These are phyloP conservation scores for Acromyrmex charruanus DNA, from an alignment of 1,140 invertebrate genomes.

Conservation along the genomic window DNA sequence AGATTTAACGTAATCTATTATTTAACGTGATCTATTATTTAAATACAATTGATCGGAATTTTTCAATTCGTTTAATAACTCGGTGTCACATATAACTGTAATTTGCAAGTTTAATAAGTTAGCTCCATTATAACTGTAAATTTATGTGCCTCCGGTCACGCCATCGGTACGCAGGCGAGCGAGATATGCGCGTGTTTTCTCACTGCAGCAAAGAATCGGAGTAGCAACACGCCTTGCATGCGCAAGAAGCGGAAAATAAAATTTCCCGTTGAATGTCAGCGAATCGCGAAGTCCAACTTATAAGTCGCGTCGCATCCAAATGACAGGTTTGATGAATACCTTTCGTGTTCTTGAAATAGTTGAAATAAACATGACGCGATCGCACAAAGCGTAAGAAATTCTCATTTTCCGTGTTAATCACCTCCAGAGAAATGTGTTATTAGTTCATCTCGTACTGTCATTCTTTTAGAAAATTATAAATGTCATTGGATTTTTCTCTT, in stretches of 20 bases:
- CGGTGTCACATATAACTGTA: constrained; percentile 14
- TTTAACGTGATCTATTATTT: constrained; percentile 25
- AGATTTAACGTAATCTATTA: constrained; percentile 9
- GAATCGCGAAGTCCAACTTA: background rate
- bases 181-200: constrained; percentile 24
- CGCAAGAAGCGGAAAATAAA: constrained; percentile 23
- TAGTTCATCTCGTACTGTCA: background rate
- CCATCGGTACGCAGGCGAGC: constrained; percentile 19
- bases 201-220: background rate
- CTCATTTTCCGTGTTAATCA: background rate
- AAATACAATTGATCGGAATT: background rate
- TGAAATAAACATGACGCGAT: background rate
- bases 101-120: constrained; percentile 54
- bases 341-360: background rate
- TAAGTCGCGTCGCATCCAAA: background rate
- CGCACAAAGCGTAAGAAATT: background rate
- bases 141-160: constrained; percentile 49
- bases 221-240: background rate
- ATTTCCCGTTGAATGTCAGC: constrained; percentile 5
- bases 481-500: background rate
- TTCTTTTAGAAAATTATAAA: background rate
- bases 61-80: constrained; percentile 34
- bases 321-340: background rate
- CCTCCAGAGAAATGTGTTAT: background rate
- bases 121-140: constrained; percentile 53